Evolutionary conservation across 1,140 invertebrate genomes (phyloP).

Genomic region (Cydia pomonella): DNA sequence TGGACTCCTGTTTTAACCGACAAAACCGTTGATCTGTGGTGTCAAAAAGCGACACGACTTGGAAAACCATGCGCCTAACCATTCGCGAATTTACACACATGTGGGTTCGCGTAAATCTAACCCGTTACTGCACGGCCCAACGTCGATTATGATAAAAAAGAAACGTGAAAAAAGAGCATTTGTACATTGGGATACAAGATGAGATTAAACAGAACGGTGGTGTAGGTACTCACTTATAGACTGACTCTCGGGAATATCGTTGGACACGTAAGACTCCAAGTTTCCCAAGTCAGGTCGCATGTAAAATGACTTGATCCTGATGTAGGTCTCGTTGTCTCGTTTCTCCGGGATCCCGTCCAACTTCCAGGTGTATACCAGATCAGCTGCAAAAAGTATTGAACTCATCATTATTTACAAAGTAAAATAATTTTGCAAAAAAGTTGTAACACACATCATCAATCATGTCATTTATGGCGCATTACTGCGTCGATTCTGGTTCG

Average conservation of each 20-base stretch:
- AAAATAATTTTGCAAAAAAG: not conserved
- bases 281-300: conserved; percentile 82
- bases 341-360: conserved; percentile 68
- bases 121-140: too few relatives aligned
- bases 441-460: not conserved
- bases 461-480: not conserved
- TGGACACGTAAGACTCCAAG: conserved; percentile 79
- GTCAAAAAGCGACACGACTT: too few relatives aligned
- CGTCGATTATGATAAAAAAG: too few relatives aligned
- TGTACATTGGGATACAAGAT: too few relatives aligned
- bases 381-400: conserved; percentile 53
- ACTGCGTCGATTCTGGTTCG: too few relatives aligned
- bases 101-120: too few relatives aligned
- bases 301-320: conserved; percentile 82
- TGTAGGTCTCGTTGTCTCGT: conserved; percentile 62
- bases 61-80: too few relatives aligned
- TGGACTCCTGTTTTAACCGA: too few relatives aligned
- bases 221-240: conserved; percentile 82
- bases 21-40: too few relatives aligned
- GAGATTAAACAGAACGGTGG: too few relatives aligned
- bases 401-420: not conserved
- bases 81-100: too few relatives aligned
- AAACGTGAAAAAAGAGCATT: too few relatives aligned
- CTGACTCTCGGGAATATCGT: conserved; percentile 81
- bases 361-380: conserved; percentile 76